Evolutionary conservation across 2,888 invertebrate species (phyloP).

Genomic region (Cantharis rufa): DNA sequence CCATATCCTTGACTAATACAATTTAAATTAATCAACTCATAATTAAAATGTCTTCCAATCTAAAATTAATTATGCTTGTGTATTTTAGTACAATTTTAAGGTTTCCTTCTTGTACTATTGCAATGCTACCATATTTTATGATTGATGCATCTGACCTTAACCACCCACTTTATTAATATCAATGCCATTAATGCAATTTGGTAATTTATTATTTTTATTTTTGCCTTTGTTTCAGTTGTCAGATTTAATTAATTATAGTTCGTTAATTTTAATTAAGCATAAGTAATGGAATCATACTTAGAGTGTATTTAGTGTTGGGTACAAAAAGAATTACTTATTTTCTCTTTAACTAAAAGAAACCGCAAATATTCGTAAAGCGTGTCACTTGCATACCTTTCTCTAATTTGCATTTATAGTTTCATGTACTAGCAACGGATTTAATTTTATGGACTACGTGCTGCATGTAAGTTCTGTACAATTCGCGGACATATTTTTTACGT

Average conservation of each 20-base stretch:
- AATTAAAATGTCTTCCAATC: background rate
- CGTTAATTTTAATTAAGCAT: background rate
- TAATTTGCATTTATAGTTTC: slow-evolving; percentile 15
- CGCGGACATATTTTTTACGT: background rate
- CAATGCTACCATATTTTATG: background rate
- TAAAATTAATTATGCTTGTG: background rate
- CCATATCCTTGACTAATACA: background rate
- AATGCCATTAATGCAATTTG: background rate
- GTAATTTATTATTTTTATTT: background rate
- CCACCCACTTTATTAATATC: background rate
- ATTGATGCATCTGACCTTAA: background rate
- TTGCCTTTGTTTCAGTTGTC: background rate
- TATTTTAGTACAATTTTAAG: background rate
- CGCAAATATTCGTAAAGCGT: background rate
- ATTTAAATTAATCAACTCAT: background rate
- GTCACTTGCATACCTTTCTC: slow-evolving; percentile 15
- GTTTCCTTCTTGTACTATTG: background rate
- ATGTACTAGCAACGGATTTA: background rate
- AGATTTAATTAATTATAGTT: background rate
- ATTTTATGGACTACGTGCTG: background rate
- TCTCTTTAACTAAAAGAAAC: slow-evolving; percentile 1
- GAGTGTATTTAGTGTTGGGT: background rate
- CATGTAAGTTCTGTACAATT: background rate
- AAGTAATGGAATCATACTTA: background rate
- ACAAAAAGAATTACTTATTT: background rate